Conservation (phyloP, 1,140 invertebrate species). For the Drosophila kurseongensis region DNA sequence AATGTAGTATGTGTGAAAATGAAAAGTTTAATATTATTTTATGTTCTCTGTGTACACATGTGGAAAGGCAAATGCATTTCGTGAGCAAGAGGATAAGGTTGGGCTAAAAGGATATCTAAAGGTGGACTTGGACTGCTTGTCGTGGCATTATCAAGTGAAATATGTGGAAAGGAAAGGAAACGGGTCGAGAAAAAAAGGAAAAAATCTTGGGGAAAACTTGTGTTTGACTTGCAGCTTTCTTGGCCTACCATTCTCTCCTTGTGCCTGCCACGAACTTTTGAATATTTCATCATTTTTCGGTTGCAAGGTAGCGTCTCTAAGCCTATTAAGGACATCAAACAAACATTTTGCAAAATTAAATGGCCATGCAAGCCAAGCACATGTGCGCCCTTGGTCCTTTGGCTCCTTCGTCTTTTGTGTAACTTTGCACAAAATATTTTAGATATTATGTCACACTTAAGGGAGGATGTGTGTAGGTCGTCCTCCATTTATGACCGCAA, state of each 20-base stretch:
- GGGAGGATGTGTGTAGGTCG: conserved; percentile 52
- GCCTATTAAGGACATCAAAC: conserved; percentile 83
- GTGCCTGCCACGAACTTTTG: conserved; percentile 60
- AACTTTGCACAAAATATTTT: conserved; percentile 82
- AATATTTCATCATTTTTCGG: conserved; percentile 75
- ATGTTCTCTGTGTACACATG: conserved; percentile 14
- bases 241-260: conserved; percentile 23
- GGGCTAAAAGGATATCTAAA: conserved; percentile 49
- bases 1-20: no score
- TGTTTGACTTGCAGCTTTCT: conserved; percentile 79
- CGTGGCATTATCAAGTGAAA: conserved; percentile 62
- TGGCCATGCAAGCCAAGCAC: conserved; percentile 81
- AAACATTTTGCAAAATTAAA: conserved; percentile 84
- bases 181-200: conserved; percentile 17
- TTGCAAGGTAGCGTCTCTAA: conserved; percentile 66
- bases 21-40: not conserved
- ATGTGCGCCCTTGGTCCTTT: conserved; percentile 40
- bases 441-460: conserved; percentile 82
- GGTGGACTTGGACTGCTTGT: conserved; percentile 34
- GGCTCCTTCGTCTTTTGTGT: conserved; percentile 56
- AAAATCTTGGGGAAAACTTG: conserved; percentile 65
- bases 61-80: conserved; percentile 68
- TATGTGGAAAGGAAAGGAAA: conserved; percentile 34
- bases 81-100: conserved; percentile 41
- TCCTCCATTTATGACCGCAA: conserved; percentile 75